Conservation (phyloP, 2,797 vertebrate species). For the Distichodus sexfasciatus region DNA sequence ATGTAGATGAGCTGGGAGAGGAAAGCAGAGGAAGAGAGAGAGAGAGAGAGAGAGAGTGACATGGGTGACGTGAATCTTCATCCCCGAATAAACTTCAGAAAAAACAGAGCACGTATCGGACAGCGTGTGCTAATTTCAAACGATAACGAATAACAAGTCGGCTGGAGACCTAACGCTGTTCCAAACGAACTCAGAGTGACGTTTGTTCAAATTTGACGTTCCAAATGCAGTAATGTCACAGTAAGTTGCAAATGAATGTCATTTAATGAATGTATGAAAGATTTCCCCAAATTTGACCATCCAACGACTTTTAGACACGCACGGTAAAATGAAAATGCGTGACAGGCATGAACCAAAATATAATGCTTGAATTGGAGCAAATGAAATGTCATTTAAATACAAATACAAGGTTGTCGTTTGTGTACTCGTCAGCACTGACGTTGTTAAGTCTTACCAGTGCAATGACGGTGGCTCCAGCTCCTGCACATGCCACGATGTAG, state of each 20-base stretch:
- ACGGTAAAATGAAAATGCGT: no score
- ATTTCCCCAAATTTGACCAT: no score
- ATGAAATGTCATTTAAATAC: no score
- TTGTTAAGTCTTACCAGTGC: constrained; percentile 84
- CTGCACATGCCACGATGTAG: constrained; percentile 95
- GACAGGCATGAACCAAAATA: no score
- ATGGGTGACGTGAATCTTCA: constrained; percentile 35
- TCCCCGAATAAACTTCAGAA: no score
- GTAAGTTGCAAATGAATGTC: neutral
- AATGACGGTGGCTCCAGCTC: constrained; percentile 94
- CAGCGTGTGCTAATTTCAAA: no score
- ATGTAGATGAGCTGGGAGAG: constrained; percentile 86
- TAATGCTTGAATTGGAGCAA: neutral
- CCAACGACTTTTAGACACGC: no score
- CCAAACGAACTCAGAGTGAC: no score
- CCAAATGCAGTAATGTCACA: neutral
- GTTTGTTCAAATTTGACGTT: neutral
- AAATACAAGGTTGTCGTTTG: no score
- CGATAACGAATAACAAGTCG: no score
- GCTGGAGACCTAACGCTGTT: no score
- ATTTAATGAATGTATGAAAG: neutral
- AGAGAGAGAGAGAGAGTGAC: constrained; percentile 45
- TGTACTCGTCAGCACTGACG: neutral
- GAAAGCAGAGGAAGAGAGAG: constrained; percentile 54
- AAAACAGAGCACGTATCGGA: no score